Evolutionary conservation across 2,888 invertebrate genomes (phyloP).

Genomic region (Gymnoscelis rufifasciata): DNA sequence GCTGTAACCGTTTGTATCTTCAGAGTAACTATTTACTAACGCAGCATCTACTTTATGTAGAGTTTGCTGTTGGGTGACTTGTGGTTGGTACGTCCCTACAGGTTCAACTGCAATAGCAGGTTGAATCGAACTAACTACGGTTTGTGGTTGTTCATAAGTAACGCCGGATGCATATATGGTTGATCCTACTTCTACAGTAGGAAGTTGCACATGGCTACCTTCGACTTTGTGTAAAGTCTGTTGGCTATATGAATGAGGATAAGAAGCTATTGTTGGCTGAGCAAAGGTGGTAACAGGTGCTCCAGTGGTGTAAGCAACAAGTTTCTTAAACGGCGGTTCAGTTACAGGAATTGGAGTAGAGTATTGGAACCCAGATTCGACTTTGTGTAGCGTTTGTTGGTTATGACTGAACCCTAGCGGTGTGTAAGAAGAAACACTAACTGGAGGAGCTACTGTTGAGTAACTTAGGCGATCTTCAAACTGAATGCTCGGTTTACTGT

Average conservation of each 20-base stretch:
- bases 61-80: constrained; percentile 51
- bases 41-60: constrained; percentile 55
- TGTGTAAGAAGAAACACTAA: constrained; percentile 54
- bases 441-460: constrained; percentile 52
- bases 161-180: constrained; percentile 36
- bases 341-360: constrained; percentile 52
- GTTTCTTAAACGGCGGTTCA: constrained; percentile 63
- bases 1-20: constrained; percentile 43
- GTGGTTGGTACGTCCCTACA: constrained; percentile 55
- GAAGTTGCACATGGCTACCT: constrained; percentile 36
- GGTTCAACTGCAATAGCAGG: constrained; percentile 44
- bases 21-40: constrained; percentile 44
- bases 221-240: constrained; percentile 56
- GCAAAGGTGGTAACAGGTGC: constrained; percentile 48
- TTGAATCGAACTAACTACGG: constrained; percentile 41
- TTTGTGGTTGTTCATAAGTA: constrained; percentile 38
- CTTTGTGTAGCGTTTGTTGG: constrained; percentile 57
- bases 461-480: constrained; percentile 62
- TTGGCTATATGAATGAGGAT: constrained; percentile 56
- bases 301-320: constrained; percentile 68
- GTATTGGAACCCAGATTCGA: constrained; percentile 54
- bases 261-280: constrained; percentile 47
- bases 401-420: constrained; percentile 57
- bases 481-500: constrained; percentile 55
- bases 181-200: constrained; percentile 34